Conservation (phyloP, 2,797 vertebrate species). For the Syngnathus rostellatus region DNA sequence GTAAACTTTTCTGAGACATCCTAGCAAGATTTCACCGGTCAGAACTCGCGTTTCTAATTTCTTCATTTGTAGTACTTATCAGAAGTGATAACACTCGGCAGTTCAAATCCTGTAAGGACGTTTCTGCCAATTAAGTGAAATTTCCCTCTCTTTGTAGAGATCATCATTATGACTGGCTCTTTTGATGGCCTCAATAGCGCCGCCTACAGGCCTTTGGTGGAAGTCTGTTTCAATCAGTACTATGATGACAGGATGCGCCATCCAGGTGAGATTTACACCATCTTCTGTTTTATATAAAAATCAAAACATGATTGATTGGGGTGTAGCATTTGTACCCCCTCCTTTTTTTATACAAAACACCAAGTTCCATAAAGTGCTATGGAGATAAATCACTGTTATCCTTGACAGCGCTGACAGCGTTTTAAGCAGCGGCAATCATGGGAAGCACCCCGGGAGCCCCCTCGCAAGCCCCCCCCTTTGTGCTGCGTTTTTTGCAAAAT, state of each 20-base stretch:
- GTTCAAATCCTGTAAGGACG: background rate
- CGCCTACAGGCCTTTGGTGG: background rate
- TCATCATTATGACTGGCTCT: background rate
- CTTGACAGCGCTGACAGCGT: constrained; percentile 88
- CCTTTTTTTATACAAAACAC: constrained; percentile 75
- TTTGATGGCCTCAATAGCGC: background rate
- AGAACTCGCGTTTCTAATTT: background rate
- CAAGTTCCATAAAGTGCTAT: constrained; percentile 76
- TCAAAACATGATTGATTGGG: constrained; percentile 77
- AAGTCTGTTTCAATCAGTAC: constrained; percentile 14
- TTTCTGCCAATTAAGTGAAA: background rate
- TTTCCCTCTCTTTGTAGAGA: background rate
- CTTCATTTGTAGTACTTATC: background rate
- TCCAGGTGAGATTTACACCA: constrained; percentile 70
- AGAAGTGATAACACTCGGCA: background rate
- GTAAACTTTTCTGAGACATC: background rate
- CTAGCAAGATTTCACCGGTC: background rate
- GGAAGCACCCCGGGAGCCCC: constrained; percentile 79
- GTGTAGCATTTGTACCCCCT: constrained; percentile 26
- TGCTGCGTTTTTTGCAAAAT: constrained; percentile 83
- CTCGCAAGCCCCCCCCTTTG: constrained; percentile 40
- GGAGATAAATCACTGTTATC: constrained; percentile 99
- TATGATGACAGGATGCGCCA: constrained; percentile 29
- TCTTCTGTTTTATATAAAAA: constrained; percentile 72
- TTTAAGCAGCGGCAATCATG: constrained; percentile 95